Percentiles rank a stretch among this genome's conserved stretches.
These are phyloP conservation scores for Tribolium castaneum DNA, from an alignment of 1,140 invertebrate genomes.

Conservation along the genomic window DNA sequence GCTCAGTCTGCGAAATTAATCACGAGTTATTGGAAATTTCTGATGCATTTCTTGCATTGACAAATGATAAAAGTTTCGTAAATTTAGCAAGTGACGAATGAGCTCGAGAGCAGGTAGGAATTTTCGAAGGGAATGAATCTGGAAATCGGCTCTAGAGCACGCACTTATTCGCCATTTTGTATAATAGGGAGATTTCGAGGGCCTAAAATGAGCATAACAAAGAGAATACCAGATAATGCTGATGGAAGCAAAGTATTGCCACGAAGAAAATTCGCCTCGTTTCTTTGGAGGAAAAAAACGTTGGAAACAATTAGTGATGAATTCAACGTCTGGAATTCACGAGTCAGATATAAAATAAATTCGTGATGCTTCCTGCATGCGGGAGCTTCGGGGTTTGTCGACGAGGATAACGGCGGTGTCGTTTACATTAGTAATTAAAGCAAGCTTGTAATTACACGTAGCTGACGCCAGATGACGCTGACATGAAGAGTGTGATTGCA, in stretches of 20 bases:
- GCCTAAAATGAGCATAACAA: constrained; percentile 48
- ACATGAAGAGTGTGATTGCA: constrained; percentile 44
- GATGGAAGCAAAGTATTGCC: constrained; percentile 40
- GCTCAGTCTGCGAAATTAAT: not conserved
- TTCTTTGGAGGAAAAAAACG: constrained; percentile 30
- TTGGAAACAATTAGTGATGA: constrained; percentile 47
- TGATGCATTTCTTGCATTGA: constrained; percentile 1
- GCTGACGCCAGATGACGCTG: constrained; percentile 48
- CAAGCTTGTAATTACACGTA: constrained; percentile 46
- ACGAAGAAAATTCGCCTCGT: constrained; percentile 32
- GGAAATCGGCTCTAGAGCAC: constrained; percentile 4
- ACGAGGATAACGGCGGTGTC: constrained; percentile 41
- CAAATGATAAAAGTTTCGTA: constrained; percentile 28
- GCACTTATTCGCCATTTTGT: constrained; percentile 36
- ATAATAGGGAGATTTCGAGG: constrained; percentile 37
- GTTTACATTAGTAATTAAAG: constrained; percentile 56
- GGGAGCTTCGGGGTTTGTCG: constrained; percentile 23
- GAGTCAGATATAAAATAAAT: constrained; percentile 19
- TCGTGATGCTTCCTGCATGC: constrained; percentile 5
- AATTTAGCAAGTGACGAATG: constrained; percentile 26
- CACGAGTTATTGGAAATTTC: constrained; percentile 3
- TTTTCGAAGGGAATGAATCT: not conserved
- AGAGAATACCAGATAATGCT: constrained; percentile 50
- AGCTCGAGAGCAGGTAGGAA: constrained; percentile 15
- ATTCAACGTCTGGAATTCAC: not conserved